These are phyloP conservation scores for Cerceris ruficornis DNA, from an alignment of 2,888 invertebrate genomes.

Conservation along the genomic window DNA sequence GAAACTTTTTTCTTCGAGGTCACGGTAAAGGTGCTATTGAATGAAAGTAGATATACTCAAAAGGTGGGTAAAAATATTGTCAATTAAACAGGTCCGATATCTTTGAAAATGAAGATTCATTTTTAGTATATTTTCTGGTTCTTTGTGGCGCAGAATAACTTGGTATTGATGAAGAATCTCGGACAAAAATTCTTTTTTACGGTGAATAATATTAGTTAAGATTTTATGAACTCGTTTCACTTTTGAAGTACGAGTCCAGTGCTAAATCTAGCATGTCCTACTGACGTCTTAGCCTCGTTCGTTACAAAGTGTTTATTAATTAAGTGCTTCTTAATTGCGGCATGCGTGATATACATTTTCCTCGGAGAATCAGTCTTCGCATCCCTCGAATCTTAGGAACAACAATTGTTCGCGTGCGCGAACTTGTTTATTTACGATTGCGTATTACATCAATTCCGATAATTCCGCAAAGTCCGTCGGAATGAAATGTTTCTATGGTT, in stretches of 20 bases:
- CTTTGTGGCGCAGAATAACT: too few species aligned
- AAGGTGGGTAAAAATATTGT: too few species aligned
- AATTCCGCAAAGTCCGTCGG: conserved; percentile 1
- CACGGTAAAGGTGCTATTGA: too few species aligned
- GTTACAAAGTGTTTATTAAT: conserved; percentile 62
- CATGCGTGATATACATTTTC: conserved; percentile 54
- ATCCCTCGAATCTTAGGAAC: conserved; percentile 1
- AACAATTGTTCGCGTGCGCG: conserved; percentile 6
- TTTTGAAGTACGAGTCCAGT: conserved; percentile 15
- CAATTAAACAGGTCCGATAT: too few species aligned
- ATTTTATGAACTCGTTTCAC: conserved; percentile 10
- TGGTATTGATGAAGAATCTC: too few species aligned
- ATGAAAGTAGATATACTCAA: too few species aligned
- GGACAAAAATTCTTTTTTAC: too few species aligned
- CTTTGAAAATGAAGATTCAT: too few species aligned
- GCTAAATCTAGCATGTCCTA: conserved; percentile 55
- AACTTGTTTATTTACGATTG: neutral
- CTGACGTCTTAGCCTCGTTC: conserved; percentile 51
- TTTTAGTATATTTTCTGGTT: too few species aligned
- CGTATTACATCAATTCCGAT: neutral
- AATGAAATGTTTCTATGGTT: conserved; percentile 3
- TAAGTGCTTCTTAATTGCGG: conserved; percentile 69
- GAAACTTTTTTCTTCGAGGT: too few species aligned
- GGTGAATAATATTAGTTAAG: neutral
- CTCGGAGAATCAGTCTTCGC: conserved; percentile 12